Evolutionary conservation across 2,888 invertebrate genomes (phyloP).

Genomic region (Oithona nana): DNA sequence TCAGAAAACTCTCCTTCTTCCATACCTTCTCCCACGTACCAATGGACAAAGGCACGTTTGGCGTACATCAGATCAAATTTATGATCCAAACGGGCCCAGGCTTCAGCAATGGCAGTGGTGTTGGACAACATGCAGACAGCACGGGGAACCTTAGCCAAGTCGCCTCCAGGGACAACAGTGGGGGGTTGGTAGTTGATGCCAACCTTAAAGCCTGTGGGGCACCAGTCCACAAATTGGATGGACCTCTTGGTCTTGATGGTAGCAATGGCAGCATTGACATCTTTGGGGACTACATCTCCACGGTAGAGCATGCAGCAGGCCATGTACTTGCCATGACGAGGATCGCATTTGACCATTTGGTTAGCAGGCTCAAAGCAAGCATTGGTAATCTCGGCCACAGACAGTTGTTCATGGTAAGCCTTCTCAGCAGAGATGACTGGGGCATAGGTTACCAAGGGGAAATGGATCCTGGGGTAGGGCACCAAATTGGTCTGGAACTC

Average conservation of each 20-base stretch:
- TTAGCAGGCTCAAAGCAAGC: too few relatives aligned
- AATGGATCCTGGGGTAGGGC: too few relatives aligned
- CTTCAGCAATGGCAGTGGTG: too few relatives aligned
- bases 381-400: too few relatives aligned
- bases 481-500: constrained; percentile 67
- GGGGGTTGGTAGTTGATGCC: too few relatives aligned
- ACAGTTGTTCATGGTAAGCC: too few relatives aligned
- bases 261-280: constrained; percentile 44
- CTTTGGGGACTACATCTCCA: constrained; percentile 37
- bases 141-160: constrained; percentile 25
- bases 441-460: constrained; percentile 32
- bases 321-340: constrained; percentile 47
- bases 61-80: constrained; percentile 64
- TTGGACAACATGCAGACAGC: constrained; percentile 44
- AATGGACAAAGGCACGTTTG: constrained; percentile 71
- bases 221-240: too few relatives aligned
- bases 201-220: too few relatives aligned
- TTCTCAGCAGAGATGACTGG: constrained; percentile 73
- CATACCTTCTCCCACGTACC: constrained; percentile 64
- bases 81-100: constrained; percentile 55
- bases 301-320: constrained; percentile 34
- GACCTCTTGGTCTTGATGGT: constrained; percentile 45
- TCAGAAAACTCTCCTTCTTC: constrained; percentile 77
- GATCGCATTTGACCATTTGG: too few relatives aligned
- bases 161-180: too few relatives aligned